These are phyloP conservation scores for Crypturellus undulatus DNA, from an alignment of 2,113 vertebrate genomes.

Conservation along the genomic window DNA sequence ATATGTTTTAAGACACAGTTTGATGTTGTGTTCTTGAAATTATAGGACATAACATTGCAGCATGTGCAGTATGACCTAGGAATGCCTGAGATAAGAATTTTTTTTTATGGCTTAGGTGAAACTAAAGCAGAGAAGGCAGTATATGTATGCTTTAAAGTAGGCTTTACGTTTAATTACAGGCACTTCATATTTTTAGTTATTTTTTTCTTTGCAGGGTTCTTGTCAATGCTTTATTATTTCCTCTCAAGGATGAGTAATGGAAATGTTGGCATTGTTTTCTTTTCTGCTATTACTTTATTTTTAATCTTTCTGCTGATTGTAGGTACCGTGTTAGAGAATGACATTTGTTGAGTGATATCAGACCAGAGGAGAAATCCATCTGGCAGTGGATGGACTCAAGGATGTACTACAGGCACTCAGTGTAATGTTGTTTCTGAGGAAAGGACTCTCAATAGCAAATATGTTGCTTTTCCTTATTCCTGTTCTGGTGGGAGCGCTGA, in stretches of 20 bases:
- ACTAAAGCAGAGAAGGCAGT: neutral
- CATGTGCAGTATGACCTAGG: neutral
- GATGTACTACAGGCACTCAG: neutral
- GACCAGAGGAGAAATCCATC: neutral
- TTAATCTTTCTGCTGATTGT: neutral
- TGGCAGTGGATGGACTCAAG: neutral
- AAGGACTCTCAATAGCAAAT: neutral
- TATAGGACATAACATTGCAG: neutral
- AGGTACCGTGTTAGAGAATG: neutral
- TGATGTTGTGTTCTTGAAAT: neutral
- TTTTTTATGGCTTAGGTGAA: neutral
- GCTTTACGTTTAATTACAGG: neutral
- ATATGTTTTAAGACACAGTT: neutral
- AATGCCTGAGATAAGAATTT: neutral
- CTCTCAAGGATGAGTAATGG: neutral
- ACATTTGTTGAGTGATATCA: constrained; percentile 6
- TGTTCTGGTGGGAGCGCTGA: neutral
- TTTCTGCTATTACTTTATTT: neutral
- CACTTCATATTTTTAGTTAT: neutral
- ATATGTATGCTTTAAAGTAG: neutral
- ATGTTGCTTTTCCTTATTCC: neutral
- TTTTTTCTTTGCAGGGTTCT: neutral
- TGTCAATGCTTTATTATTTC: neutral
- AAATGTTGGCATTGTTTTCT: neutral
- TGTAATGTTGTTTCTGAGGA: neutral